These are phyloP conservation scores for Megaptera novaeangliae DNA, from an alignment of 2,113 vertebrate genomes.

Conservation along the genomic window DNA sequence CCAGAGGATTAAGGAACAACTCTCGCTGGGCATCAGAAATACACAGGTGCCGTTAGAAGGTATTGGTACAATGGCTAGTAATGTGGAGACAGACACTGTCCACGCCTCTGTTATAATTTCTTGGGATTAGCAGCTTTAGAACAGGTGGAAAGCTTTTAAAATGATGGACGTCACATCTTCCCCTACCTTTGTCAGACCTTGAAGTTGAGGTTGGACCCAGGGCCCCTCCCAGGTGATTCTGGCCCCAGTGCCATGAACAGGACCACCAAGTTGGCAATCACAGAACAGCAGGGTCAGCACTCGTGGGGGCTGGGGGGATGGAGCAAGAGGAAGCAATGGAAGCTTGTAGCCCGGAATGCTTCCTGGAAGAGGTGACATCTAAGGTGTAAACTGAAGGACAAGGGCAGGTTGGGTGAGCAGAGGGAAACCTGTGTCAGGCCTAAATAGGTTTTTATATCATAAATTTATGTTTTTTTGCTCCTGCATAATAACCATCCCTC, in stretches of 20 bases:
- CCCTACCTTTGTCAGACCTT: background rate
- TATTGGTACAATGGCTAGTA: too few relatives aligned
- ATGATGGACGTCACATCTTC: background rate
- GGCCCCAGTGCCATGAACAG: background rate
- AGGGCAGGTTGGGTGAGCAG: background rate
- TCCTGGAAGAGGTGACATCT: background rate
- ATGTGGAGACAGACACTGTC: background rate
- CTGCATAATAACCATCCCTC: background rate
- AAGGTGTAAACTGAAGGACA: background rate
- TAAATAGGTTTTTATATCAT: background rate
- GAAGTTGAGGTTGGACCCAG: background rate
- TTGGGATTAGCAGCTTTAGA: background rate
- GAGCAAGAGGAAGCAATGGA: background rate
- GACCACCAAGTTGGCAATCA: background rate
- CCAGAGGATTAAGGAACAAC: background rate
- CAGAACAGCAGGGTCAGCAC: background rate
- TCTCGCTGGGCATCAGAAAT: background rate
- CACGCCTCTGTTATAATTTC: background rate
- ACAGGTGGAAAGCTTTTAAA: background rate
- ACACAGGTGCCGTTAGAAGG: background rate
- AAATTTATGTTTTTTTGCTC: background rate
- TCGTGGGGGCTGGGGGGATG: accelerated
- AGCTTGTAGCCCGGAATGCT: background rate
- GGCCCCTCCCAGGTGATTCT: background rate
- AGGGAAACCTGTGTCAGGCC: background rate